phyloP scores from a whole-genome alignment of 2,797 vertebrate genomes.

The Poliocrania exsul region DNA sequence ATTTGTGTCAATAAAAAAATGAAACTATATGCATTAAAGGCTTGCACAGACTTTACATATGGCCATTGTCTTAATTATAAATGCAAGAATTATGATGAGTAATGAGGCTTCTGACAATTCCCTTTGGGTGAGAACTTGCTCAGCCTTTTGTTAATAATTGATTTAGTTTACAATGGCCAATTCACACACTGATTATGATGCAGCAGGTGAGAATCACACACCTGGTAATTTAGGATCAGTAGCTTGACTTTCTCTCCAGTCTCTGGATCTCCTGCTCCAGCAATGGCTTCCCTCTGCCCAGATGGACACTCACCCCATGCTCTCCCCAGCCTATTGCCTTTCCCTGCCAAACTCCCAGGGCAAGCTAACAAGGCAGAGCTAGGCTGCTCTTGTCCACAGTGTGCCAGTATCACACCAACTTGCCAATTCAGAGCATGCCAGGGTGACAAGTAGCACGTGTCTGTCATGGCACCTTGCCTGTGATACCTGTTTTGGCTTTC shows the following conservation, averaged over 20 bases:
- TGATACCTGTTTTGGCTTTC: background rate
- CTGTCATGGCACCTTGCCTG: rapidly evolving
- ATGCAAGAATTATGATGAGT: background rate
- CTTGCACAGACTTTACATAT: background rate
- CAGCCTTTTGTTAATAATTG: background rate
- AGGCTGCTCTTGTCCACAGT: background rate
- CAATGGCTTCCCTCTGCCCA: background rate
- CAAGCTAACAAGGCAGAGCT: background rate
- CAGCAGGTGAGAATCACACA: background rate
- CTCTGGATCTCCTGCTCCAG: background rate
- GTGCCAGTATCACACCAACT: background rate
- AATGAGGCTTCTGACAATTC: background rate
- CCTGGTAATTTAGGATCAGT: background rate
- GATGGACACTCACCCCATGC: background rate
- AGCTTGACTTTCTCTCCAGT: background rate
- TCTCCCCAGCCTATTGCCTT: background rate
- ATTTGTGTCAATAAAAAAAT: background rate
- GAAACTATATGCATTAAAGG: background rate
- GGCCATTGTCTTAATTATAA: background rate
- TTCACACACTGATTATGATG: rapidly evolving
- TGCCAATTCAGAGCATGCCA: background rate
- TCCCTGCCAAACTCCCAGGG: background rate
- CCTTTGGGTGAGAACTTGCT: background rate
- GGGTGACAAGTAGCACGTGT: background rate
- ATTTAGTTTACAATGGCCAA: background rate